These are phyloP conservation scores for Diarsia rubi DNA, from an alignment of 2,888 invertebrate genomes.

Conservation along the genomic window DNA sequence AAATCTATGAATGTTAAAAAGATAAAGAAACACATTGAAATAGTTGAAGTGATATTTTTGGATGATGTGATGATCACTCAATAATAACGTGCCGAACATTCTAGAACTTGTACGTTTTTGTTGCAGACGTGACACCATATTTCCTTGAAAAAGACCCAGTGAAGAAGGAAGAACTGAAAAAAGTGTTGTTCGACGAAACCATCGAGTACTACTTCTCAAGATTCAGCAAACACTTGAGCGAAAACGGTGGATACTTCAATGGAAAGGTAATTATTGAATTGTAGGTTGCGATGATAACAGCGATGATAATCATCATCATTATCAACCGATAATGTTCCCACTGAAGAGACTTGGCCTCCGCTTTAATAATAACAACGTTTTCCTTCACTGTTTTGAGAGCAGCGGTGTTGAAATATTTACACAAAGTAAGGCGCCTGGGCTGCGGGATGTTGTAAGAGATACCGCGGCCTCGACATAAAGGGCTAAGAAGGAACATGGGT, in stretches of 20 bases:
- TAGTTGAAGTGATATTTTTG: neutral
- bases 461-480: too few relatives aligned
- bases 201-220: constrained; percentile 80
- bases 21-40: neutral
- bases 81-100: neutral
- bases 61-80: neutral
- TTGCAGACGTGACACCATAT: constrained; percentile 25
- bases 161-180: constrained; percentile 18
- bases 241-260: constrained; percentile 79
- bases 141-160: constrained; percentile 34
- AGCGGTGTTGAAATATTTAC: too few relatives aligned
- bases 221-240: constrained; percentile 80
- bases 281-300: neutral
- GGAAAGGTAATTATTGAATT: constrained; percentile 75
- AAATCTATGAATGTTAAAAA: neutral
- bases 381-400: too few relatives aligned
- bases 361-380: too few relatives aligned
- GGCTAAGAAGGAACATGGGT: too few relatives aligned
- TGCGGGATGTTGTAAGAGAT: too few relatives aligned
- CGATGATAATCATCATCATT: too few relatives aligned
- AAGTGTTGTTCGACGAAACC: constrained; percentile 68
- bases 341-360: too few relatives aligned
- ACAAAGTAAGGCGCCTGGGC: too few relatives aligned
- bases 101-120: neutral
- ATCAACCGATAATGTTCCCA: too few relatives aligned